Evolutionary conservation across 2,797 vertebrate genomes (phyloP), one percentile per base, ranked within the genome.

Genomic region (Trachurus trachurus): DNA sequence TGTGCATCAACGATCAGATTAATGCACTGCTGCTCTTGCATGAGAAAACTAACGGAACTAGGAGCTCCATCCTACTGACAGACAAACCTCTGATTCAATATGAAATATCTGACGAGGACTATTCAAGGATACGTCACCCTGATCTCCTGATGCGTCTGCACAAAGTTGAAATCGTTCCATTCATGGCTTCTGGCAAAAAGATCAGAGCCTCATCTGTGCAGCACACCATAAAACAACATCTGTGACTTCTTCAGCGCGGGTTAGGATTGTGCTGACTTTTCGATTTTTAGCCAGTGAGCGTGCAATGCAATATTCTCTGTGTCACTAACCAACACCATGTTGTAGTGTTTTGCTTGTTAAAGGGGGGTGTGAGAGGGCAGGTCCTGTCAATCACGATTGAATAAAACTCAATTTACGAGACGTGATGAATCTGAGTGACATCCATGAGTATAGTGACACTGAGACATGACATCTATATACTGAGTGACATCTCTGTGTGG

Each of bases 171-270:
- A 44, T 70, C 12, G 29, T 56, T 42, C 34, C 47, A n/a, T 17
- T 49, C 13, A 5, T 31, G 42, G 26, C 34, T 58, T 34, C 22
- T 15, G 22, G 21, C 16, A 40, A 49, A 66, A 19, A 16, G 45
- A 16, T 49, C 60, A 21, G 47, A 62, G 52, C 78, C 76, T 76
- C 82, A 78, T 68, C 59, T 66, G 60, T 53, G 56, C 37, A 15
- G 69, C 66, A 13, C 31, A 37, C 22, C 17, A 54, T 56, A 42
- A 66, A 61, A 26, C 10, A 53, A 56, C 47, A 61, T 70, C 65
- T 66, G 50, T 26, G 40, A 62, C 17, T 16, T 49, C 65, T 54
- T 17, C 39, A 22, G 9, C 37, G 17, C 11, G 16, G 49, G 26
- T 56, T 6, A 19, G 40, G 52, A 16, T 5, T 34, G 15, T 56